These are phyloP conservation scores for Synchiropus splendidus DNA, from an alignment of 2,113 vertebrate species.

Conservation along the genomic window DNA sequence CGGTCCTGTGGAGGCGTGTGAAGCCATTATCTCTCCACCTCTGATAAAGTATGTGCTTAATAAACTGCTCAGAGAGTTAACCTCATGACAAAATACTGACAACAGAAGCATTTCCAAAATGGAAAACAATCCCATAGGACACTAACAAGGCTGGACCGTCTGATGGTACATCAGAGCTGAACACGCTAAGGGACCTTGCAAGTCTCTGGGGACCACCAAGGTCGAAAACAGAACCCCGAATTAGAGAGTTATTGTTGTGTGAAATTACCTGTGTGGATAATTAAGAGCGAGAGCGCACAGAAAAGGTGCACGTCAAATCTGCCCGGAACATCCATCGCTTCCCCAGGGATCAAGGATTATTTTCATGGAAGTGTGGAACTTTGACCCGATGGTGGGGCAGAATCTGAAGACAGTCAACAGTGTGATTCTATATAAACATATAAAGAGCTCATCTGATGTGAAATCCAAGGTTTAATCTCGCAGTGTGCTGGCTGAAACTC, in stretches of 20 bases:
- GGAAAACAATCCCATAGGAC: no score
- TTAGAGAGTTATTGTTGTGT: slow-evolving; percentile 22
- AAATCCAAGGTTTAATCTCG: slow-evolving; percentile 51
- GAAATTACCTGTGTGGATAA: slow-evolving; percentile 18
- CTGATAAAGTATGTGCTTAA: no score
- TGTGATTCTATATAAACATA: slow-evolving; percentile 29
- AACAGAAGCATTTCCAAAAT: no score
- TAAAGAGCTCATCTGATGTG: slow-evolving; percentile 35
- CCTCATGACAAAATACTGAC: no score
- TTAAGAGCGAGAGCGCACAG: not conserved
- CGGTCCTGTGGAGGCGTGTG: no score
- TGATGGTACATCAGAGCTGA: slow-evolving; percentile 14
- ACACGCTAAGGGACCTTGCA: slow-evolving; percentile 18
- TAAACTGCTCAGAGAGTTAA: no score
- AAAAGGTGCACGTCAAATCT: slow-evolving; percentile 4
- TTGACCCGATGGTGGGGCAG: no score
- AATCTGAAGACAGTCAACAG: slow-evolving; percentile 11
- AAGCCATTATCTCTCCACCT: no score
- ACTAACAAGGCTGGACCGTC: no score
- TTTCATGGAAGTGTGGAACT: no score
- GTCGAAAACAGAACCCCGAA: slow-evolving; percentile 35
- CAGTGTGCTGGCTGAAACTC: slow-evolving; percentile 29
- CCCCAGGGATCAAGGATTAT: no score
- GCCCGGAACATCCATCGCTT: no score
- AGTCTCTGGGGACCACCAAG: slow-evolving; percentile 7